phyloP scores from a whole-genome alignment of 92 coral and sea anemone species.

The Epizoanthus stellaris region DNA sequence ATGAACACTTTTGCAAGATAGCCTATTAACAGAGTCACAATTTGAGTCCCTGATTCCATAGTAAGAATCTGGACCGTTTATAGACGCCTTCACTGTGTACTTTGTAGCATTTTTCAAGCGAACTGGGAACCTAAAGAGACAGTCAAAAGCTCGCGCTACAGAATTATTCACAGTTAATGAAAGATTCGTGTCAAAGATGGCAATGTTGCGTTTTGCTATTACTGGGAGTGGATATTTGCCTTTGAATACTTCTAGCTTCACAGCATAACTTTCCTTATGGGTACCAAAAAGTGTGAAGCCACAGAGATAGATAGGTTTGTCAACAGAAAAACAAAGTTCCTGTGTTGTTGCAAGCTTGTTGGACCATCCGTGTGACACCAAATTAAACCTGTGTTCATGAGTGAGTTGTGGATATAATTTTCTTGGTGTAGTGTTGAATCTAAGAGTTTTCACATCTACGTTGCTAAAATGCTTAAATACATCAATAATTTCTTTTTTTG shows the following conservation, averaged over 20 bases:
- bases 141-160: neutral
- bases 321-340: neutral
- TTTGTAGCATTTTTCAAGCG: neutral
- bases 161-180: too few relatives aligned
- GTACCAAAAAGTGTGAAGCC: conserved; percentile 17
- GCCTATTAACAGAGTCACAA: too few relatives aligned
- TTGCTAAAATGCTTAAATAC: neutral
- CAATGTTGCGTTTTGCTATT: neutral
- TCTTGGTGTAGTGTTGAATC: neutral
- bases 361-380: neutral
- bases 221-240: neutral
- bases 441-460: neutral
- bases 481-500: neutral
- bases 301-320: neutral
- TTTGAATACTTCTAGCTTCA: neutral
- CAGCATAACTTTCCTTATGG: neutral
- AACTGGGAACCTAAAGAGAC: neutral
- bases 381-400: neutral
- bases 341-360: neutral
- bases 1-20: too few relatives aligned
- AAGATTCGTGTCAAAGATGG: neutral
- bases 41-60: too few relatives aligned
- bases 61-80: conserved; percentile 5
- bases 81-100: neutral
- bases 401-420: neutral